These are phyloP conservation scores for Acholoe squamosa DNA, from an alignment of 2,888 invertebrate species.

Conservation along the genomic window DNA sequence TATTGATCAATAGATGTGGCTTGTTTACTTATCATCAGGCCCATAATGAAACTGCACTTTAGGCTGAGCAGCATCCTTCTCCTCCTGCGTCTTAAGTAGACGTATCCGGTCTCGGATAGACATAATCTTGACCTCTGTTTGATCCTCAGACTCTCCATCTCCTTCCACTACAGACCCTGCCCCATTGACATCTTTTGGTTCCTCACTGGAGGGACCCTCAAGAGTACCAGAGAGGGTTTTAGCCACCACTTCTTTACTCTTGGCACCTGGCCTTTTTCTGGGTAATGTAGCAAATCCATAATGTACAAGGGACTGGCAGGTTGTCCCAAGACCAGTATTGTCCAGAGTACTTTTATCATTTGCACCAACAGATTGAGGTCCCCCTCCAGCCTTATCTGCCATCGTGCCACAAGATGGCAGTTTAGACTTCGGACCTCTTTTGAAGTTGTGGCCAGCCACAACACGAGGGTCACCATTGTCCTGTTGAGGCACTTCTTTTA, in stretches of 20 bases:
- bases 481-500: background rate
- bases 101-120: slow-evolving; percentile 10
- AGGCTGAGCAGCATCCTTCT: background rate
- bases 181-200: background rate
- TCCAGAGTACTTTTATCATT: background rate
- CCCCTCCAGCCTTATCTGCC: background rate
- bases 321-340: background rate
- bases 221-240: background rate
- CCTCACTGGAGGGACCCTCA: background rate
- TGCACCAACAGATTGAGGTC: background rate
- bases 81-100: slow-evolving; percentile 14
- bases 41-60: slow-evolving; percentile 46
- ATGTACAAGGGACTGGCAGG: background rate
- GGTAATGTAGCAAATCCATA: slow-evolving; percentile 28
- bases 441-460: background rate
- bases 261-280: background rate
- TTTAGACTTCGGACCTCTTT: background rate
- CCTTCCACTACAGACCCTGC: background rate
- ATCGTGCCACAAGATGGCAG: background rate
- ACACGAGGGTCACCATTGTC: background rate
- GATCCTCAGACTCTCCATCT: slow-evolving; percentile 11
- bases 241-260: background rate
- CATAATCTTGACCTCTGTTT: background rate
- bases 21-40: background rate
- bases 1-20: background rate